These are phyloP conservation scores for Porites lutea DNA, from an alignment of 64 coral and sea anemone species.

Conservation along the genomic window DNA sequence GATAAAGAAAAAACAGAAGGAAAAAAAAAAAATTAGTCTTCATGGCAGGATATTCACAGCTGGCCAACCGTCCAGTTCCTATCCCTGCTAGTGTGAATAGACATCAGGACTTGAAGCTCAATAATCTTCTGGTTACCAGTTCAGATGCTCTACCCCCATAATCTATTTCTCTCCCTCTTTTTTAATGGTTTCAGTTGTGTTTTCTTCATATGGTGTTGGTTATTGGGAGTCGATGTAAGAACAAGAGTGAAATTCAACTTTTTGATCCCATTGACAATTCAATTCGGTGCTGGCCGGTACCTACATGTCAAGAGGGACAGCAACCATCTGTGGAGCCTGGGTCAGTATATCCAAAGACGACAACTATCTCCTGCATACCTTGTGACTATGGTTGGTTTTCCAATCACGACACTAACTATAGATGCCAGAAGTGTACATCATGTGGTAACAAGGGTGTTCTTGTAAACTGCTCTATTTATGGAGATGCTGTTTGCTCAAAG, in stretches of 20 bases:
- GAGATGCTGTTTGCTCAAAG: neutral
- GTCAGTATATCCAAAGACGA: neutral
- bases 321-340: slow-evolving; percentile 2
- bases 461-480: neutral
- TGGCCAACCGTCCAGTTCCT: no score
- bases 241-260: slow-evolving; percentile 3
- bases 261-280: neutral
- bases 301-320: slow-evolving; percentile 2
- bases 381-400: neutral
- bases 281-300: neutral
- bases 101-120: no score
- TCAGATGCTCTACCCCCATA: no score
- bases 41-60: no score
- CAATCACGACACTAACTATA: neutral
- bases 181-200: no score
- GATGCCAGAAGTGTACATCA: neutral
- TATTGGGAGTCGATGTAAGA: neutral
- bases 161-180: neutral
- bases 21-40: no score
- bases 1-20: no score
- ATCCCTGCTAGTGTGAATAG: no score
- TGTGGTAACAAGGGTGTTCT: neutral
- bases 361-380: neutral
- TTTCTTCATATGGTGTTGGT: no score
- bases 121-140: no score